These are phyloP conservation scores for Pelochelys cantorii DNA, from an alignment of 2,797 vertebrate genomes.

Conservation along the genomic window DNA sequence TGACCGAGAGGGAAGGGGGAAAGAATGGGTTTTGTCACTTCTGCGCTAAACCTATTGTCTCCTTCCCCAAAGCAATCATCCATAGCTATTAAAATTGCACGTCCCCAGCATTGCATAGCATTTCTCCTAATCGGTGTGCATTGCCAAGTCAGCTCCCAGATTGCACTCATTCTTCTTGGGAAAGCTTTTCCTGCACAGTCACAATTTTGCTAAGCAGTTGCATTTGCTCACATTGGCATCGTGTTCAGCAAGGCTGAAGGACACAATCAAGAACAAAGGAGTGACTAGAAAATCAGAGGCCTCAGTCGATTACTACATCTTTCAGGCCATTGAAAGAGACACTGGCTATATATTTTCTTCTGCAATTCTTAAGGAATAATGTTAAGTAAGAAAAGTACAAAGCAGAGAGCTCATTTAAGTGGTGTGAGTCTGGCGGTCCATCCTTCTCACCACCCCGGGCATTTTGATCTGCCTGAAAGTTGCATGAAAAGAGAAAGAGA, in stretches of 20 bases:
- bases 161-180: constrained; percentile 77
- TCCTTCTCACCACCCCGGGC: background rate
- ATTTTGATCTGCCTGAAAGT: background rate
- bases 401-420: background rate
- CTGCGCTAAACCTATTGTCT: constrained; percentile 73
- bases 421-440: background rate
- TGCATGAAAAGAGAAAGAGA: background rate
- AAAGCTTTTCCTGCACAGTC: constrained; percentile 75
- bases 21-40: constrained; percentile 79
- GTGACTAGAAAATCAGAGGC: constrained; percentile 46
- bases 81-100: constrained; percentile 74
- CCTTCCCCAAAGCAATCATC: constrained; percentile 79
- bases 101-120: constrained; percentile 53
- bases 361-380: constrained; percentile 13
- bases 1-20: constrained; percentile 75
- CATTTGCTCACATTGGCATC: constrained; percentile 68
- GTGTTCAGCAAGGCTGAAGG: constrained; percentile 51
- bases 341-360: rapidly evolving
- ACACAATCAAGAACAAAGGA: constrained; percentile 72
- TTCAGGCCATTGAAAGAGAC: constrained; percentile 23
- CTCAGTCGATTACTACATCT: background rate
- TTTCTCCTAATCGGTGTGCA: constrained; percentile 73
- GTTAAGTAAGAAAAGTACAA: background rate
- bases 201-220: constrained; percentile 79
- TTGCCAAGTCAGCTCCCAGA: constrained; percentile 75